Base-by-base conservation (phyloP, 2,888 invertebrate species). In the Muscina levida region DNA sequence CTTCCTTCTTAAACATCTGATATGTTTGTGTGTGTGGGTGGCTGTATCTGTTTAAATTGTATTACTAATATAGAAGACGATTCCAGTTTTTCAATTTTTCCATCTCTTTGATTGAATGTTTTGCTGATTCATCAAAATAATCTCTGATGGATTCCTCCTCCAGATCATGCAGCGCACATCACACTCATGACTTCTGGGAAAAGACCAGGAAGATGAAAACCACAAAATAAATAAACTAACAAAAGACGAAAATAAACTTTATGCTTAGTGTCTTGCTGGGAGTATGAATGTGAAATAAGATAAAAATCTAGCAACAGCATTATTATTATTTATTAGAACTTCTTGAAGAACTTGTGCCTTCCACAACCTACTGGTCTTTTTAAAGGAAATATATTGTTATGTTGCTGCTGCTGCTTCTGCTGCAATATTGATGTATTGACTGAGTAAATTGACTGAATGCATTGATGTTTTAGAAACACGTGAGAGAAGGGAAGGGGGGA, bases 161-260 rank as follows among this genome's bases (percentile, higher is more conserved):
- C 11, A 24, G 42, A 42, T 19, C 19, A 17, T 59, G 42, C n/a
- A 19, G 65, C 46, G 15, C 24, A 24, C 26, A 42, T 17, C 59
- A 42, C 26, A 62, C 39, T 13, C 42, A 39, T 39, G 37, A 42
- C 19, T 62, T 46, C 46, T 67, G 51, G 59, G 72, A 51, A 57
- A 70, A 37, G 68, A 73, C 57, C 76, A 77, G 76, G 80, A 77
- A 80, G 39, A 24, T 65, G 39, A 51, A 26, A 68, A 70, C 80
- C 80, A 70, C 80, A 80, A 70, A 76, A 67, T 59, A 72, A 75
- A 75, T 67, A 62, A 79, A 72, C 72, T 46, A 72, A 74, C 8
- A 75, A 48, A 17, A 48, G 1, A 59, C 24, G 72, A 56, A 62
- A 72, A 76, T 76, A 73, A 79, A 76, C 59, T 70, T 66, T 72